These are phyloP conservation scores for Myotis brandtii DNA, from an alignment of 2,113 vertebrate species.

Conservation along the genomic window DNA sequence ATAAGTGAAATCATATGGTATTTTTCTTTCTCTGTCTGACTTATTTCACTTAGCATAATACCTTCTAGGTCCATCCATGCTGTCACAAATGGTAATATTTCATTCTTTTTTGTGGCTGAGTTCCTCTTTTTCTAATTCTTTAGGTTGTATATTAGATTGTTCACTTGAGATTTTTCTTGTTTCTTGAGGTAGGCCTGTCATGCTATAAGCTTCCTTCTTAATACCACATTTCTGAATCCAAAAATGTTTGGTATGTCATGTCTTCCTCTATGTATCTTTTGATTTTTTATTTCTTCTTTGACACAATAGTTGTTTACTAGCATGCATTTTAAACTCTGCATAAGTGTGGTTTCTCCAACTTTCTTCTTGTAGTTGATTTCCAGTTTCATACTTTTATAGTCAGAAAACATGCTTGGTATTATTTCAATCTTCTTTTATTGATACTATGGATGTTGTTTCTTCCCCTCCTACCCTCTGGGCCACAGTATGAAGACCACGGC, in stretches of 20 bases:
- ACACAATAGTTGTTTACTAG: not conserved
- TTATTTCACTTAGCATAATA: not conserved
- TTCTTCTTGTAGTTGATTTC: not conserved
- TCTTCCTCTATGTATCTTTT: not conserved
- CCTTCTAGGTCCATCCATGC: not conserved
- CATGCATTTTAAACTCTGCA: not conserved
- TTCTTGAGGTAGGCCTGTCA: not conserved
- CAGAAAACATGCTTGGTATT: not conserved
- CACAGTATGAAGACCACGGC: not conserved
- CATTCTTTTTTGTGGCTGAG: not conserved
- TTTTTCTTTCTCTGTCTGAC: not conserved
- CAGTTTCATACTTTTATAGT: not conserved
- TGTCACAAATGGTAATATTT: not conserved
- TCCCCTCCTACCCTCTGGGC: not conserved
- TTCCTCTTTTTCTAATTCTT: not conserved
- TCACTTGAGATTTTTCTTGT: not conserved
- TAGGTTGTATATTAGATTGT: not conserved
- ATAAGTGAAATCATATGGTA: not conserved
- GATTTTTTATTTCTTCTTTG: not conserved
- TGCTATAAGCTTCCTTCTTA: not conserved
- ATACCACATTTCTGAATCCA: not conserved
- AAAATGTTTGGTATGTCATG: not conserved
- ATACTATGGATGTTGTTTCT: not conserved
- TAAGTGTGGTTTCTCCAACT: not conserved
- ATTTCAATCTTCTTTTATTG: not conserved